Conservation (phyloP, 2,113 vertebrate genomes). For the Misgurnus mizolepis region DNA sequence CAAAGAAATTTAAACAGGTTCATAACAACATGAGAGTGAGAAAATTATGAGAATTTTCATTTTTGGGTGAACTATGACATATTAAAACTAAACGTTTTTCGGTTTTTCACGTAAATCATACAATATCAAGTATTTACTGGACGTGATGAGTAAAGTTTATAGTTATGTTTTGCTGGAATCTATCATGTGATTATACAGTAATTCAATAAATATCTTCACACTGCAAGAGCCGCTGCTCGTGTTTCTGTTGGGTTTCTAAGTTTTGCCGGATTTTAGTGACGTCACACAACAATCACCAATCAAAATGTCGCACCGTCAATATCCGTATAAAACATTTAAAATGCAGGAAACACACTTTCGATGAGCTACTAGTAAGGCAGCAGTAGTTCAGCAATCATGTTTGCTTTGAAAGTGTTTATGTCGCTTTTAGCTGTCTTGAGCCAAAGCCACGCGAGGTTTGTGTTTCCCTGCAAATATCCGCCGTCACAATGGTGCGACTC, state of each 20-base stretch:
- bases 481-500: constrained; percentile 78
- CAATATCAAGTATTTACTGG: too few relatives aligned
- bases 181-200: background rate
- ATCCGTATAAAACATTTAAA: background rate
- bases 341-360: background rate
- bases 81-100: too few relatives aligned
- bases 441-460: background rate
- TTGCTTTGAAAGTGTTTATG: constrained; percentile 49
- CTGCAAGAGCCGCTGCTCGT: background rate
- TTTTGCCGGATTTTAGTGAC: constrained; percentile 47
- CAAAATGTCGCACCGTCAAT: constrained; percentile 3
- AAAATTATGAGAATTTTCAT: too few relatives aligned
- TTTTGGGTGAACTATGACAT: too few relatives aligned
- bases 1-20: too few relatives aligned
- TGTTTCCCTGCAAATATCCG: constrained; percentile 60
- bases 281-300: constrained; percentile 59
- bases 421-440: constrained; percentile 49
- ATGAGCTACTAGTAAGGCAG: background rate
- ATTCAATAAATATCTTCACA: background rate
- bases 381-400: background rate
- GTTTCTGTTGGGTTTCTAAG: background rate
- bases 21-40: too few relatives aligned
- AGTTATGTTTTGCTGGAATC: background rate
- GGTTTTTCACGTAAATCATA: too few relatives aligned
- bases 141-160: too few relatives aligned